A percentile compares a stretch with the other conserved stretches of the same genome.
These are phyloP conservation scores for Junco hyemalis DNA, from an alignment of 2,113 vertebrate genomes.

Conservation along the genomic window DNA sequence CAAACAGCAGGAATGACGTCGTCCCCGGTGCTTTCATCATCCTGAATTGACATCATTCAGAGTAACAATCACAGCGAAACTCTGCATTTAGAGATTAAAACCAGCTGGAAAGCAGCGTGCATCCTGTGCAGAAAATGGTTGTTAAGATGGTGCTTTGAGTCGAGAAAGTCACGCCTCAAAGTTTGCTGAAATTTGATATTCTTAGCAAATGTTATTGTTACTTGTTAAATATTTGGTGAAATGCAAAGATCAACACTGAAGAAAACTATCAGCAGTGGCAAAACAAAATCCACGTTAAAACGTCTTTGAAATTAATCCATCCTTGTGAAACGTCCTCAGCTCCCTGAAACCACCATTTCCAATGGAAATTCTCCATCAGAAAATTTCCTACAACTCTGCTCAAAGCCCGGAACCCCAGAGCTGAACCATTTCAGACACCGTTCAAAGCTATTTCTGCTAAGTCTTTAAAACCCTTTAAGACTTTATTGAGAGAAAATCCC, in stretches of 20 bases:
- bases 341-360: not conserved
- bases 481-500: not conserved
- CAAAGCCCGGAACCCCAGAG: not conserved
- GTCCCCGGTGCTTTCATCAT: not conserved
- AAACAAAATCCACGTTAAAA: not conserved
- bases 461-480: not conserved
- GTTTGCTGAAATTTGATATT: not conserved
- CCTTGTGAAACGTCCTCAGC: not conserved
- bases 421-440: not conserved
- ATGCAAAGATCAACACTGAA: not conserved
- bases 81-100: not conserved
- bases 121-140: not conserved
- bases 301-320: not conserved
- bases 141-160: not conserved
- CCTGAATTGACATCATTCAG: not conserved
- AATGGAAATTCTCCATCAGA: not conserved
- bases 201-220: not conserved
- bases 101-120: not conserved
- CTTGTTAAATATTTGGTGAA: not conserved
- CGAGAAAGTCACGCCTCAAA: not conserved
- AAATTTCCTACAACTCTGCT: not conserved
- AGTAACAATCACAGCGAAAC: not conserved
- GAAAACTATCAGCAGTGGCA: not conserved
- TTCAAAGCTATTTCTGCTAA: not conserved
- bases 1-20: not conserved